Evolutionary conservation across 2,113 vertebrate genomes (phyloP).

Genomic region (Smithornis capensis): DNA sequence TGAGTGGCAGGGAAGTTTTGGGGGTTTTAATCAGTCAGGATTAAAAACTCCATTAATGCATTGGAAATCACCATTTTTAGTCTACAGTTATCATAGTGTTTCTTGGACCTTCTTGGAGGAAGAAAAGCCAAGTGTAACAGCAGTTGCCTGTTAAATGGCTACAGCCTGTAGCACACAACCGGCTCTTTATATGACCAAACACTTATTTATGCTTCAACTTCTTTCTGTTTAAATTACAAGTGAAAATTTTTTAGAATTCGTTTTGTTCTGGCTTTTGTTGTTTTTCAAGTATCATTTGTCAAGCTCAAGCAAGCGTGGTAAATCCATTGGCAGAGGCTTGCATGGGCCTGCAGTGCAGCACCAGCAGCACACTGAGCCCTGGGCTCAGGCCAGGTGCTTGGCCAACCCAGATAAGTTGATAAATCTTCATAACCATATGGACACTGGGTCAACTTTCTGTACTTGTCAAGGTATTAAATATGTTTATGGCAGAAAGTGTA

Average conservation of each 20-base stretch:
- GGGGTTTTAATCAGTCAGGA: not conserved
- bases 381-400: not conserved
- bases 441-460: not conserved
- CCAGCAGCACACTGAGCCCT: not conserved
- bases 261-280: not conserved
- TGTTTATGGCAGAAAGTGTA: not conserved
- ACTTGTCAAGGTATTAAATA: not conserved
- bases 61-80: not conserved
- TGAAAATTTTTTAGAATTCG: not conserved
- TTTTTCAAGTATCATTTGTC: slow-evolving; percentile 38
- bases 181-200: not conserved
- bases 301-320: slow-evolving; percentile 12
- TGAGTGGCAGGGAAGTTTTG: not conserved
- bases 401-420: not conserved
- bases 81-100: not conserved
- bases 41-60: not conserved
- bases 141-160: not conserved
- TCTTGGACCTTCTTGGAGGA: not conserved
- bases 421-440: not conserved
- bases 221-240: slow-evolving; percentile 19
- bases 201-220: not conserved
- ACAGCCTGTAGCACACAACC: not conserved
- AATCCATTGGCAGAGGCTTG: not conserved
- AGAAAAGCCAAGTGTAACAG: not conserved
- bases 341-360: not conserved